phyloP scores from a whole-genome alignment of 1,140 invertebrate genomes.

The Zeugodacus cucurbitae region DNA sequence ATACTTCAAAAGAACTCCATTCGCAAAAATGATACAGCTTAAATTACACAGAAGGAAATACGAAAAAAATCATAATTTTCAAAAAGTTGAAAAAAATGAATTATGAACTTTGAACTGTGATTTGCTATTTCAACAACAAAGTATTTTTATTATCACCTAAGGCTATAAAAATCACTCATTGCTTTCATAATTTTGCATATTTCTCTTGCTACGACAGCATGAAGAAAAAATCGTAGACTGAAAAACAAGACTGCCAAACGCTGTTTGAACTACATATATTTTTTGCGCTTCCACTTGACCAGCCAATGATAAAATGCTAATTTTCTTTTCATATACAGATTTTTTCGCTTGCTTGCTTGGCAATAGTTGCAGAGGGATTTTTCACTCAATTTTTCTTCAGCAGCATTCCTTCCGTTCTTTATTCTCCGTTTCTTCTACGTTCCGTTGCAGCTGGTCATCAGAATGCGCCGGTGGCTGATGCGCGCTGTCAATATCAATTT shows the following conservation, averaged over 20 bases:
- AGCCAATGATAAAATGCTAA: constrained; percentile 24
- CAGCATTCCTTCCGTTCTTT: background rate
- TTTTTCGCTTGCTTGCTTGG: background rate
- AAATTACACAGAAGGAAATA: background rate
- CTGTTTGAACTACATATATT: background rate
- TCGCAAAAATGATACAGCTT: background rate
- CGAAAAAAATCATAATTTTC: background rate
- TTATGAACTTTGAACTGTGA: background rate
- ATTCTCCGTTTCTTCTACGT: background rate
- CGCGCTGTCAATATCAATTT: constrained; percentile 12
- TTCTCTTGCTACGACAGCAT: background rate
- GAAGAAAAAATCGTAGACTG: too few species aligned
- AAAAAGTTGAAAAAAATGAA: background rate
- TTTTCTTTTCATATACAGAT: constrained; percentile 1
- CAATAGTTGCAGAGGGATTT: background rate
- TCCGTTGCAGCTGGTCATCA: background rate
- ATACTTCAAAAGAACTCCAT: too few species aligned
- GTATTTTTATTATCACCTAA: background rate
- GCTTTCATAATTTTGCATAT: background rate
- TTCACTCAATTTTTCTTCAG: background rate
- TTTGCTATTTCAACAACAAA: background rate
- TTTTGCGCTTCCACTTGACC: background rate
- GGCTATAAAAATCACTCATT: background rate
- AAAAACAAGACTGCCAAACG: background rate
- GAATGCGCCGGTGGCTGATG: background rate